These are phyloP conservation scores for Falco rusticolus DNA, from an alignment of 2,797 vertebrate genomes.

Conservation along the genomic window DNA sequence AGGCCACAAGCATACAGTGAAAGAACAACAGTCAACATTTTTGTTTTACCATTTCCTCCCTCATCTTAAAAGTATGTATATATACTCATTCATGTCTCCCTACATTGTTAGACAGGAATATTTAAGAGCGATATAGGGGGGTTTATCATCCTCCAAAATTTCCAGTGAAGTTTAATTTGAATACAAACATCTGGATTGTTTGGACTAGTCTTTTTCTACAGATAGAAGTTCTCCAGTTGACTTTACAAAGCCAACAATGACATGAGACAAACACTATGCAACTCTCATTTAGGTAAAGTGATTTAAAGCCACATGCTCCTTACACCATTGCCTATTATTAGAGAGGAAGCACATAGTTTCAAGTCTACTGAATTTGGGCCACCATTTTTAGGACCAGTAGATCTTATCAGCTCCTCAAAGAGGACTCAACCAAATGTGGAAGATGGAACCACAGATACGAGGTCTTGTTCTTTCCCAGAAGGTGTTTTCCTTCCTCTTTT, in stretches of 20 bases:
- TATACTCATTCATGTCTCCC: not conserved
- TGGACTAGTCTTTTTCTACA: not conserved
- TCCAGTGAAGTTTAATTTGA: not conserved
- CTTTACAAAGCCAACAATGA: constrained; percentile 22
- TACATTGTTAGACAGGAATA: not conserved
- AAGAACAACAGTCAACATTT: not conserved
- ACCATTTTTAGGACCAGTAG: not conserved
- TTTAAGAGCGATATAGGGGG: not conserved
- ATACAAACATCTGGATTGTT: constrained; percentile 5
- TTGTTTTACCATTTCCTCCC: not conserved
- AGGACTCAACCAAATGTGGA: not conserved
- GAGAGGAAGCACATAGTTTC: not conserved
- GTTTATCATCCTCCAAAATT: not conserved
- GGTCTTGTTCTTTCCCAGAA: not conserved
- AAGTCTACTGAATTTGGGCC: not conserved
- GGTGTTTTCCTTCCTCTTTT: not conserved
- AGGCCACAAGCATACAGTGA: not conserved
- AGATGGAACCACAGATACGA: not conserved
- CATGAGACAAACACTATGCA: constrained; percentile 12
- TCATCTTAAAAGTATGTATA: not conserved
- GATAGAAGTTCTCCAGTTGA: not conserved
- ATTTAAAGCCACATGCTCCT: not conserved
- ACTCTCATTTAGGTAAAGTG: not conserved
- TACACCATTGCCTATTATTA: not conserved
- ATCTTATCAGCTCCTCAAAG: not conserved